phyloP scores from a whole-genome alignment of 2,797 vertebrate species.

The Gallinago solitaria region DNA sequence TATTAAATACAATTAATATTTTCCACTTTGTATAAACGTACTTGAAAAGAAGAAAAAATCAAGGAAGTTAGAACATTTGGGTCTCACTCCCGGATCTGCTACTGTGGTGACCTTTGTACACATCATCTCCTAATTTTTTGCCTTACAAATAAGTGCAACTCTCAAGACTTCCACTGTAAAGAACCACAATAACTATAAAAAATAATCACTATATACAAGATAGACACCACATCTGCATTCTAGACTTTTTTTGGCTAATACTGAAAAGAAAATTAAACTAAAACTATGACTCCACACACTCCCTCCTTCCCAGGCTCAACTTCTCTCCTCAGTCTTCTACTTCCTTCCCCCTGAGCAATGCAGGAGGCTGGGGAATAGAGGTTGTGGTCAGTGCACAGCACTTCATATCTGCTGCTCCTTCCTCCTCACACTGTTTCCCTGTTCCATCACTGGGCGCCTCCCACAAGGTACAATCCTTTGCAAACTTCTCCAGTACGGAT shows the following conservation, averaged over 20 bases:
- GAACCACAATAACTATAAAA: neutral
- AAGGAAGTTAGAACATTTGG: neutral
- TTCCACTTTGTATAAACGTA: neutral
- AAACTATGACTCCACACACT: neutral
- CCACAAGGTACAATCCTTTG: neutral
- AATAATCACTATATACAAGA: neutral
- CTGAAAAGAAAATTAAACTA: neutral
- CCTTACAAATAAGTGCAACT: neutral
- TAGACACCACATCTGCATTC: neutral
- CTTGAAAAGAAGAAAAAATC: neutral
- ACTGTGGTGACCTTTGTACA: neutral
- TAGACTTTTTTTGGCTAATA: neutral
- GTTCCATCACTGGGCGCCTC: accelerated
- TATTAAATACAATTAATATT: neutral
- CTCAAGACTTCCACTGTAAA: neutral
- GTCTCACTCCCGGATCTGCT: neutral
- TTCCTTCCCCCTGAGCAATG: neutral
- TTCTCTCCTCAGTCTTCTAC: neutral
- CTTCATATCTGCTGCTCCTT: neutral
- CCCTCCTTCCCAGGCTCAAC: neutral
- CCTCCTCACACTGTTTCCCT: neutral
- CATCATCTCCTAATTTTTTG: neutral
- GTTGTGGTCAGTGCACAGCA: neutral
- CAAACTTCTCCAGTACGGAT: neutral
- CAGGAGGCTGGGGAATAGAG: accelerated